Conservation (phyloP, 2,797 vertebrate genomes). For the Phalanger gymnotis region DNA sequence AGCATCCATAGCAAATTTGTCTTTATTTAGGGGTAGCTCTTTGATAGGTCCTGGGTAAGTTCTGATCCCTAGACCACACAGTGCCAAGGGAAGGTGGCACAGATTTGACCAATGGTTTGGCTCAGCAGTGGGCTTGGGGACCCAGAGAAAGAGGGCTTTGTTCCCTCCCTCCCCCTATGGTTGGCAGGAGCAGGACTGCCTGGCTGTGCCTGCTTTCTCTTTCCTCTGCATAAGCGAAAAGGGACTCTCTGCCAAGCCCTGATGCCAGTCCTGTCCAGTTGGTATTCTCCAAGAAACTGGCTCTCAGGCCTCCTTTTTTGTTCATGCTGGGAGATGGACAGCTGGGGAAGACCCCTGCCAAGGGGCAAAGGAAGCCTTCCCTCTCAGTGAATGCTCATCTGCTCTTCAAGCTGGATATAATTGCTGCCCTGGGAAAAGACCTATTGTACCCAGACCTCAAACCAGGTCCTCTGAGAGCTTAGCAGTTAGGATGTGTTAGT, state of each 20-base stretch:
- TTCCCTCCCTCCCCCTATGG: slow-evolving; percentile 19
- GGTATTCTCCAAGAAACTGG: slow-evolving; percentile 23
- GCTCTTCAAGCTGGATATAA: slow-evolving; percentile 24
- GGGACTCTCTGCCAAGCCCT: slow-evolving; percentile 70
- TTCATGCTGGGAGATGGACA: slow-evolving; percentile 51
- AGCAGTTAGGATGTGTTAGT: not conserved
- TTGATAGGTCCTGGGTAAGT: slow-evolving; percentile 40
- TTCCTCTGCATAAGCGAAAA: slow-evolving; percentile 56
- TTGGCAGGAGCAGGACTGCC: slow-evolving; percentile 58
- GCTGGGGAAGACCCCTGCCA: slow-evolving; percentile 40
- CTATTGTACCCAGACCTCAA: not conserved
- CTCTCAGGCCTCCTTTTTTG: slow-evolving; percentile 66
- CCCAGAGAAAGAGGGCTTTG: slow-evolving; percentile 63
- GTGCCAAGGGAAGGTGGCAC: slow-evolving; percentile 55
- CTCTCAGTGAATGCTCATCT: slow-evolving; percentile 49
- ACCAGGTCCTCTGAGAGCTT: slow-evolving; percentile 20
- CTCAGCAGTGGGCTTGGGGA: slow-evolving; percentile 58
- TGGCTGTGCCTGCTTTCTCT: slow-evolving; percentile 49
- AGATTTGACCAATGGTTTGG: not conserved
- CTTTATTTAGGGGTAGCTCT: slow-evolving; percentile 50
- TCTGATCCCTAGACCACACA: not conserved
- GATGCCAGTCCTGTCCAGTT: slow-evolving; percentile 35
- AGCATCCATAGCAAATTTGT: not conserved
- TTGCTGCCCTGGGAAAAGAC: slow-evolving; percentile 25
- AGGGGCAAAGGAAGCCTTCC: slow-evolving; percentile 15